Evolutionary conservation across 1,140 invertebrate species (phyloP), one percentile per base, ranked within the genome.

Genomic region (Drosophila asahinai): DNA sequence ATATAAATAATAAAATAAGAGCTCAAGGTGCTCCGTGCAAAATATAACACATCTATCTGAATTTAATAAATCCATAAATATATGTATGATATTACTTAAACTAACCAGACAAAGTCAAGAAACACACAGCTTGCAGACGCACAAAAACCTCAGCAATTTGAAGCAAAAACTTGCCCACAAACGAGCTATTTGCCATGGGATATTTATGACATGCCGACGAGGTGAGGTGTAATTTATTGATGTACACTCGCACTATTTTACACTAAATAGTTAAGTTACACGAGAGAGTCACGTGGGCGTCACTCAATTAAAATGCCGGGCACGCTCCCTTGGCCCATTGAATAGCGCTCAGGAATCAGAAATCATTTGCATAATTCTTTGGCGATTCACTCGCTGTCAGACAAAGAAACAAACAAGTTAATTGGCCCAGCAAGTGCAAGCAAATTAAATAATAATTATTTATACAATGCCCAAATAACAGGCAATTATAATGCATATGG

Each of bases 361-460:
- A 77, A 71, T 22, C 17, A 55, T 81, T 77, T 75, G 68, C 84
- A 87, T 89, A 75, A 75, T 76, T 80, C 52, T 47, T 71, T 22
- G 40, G 62, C 73, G 19, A 62, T 70, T 83, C 77, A 81, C 60
- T 79, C 65, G 59, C 59, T 66, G 66, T n/a, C 79, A 72, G 62
- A 54, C 33, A 33, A 54, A 61, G 71, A 77, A 80, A 59, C 67
- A 87, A 87, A 80, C 62, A 83, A 70, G 57, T 71, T 77, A 62
- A 83, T 86, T 71, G 67, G 72, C 60, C 58, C 64, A 64, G 60
- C 61, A 62, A 81, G 71, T 64, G 62, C 80, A 42, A 72, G 77
- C 84, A 83, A 87, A 87, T 87, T 83, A 89, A 87, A 87, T 72
- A 78, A 87, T 87, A 87, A 87, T 84, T 84, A 89, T 84, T 81